phyloP scores from a whole-genome alignment of 2,888 invertebrate genomes.

The Diogma glabrata region DNA sequence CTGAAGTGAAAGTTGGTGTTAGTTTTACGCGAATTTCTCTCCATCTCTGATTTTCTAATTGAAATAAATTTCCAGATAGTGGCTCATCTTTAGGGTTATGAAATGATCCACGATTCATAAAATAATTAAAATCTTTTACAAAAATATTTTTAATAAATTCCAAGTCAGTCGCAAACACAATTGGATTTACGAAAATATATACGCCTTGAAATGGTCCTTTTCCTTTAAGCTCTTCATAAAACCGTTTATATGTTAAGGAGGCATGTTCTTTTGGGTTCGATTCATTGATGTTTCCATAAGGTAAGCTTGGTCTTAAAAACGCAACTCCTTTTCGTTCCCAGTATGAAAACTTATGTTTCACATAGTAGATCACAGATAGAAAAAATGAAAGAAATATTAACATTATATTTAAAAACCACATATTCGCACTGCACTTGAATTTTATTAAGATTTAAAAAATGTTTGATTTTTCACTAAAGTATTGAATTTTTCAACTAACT shows the following conservation, averaged over 20 bases:
- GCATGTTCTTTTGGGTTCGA: constrained; percentile 40
- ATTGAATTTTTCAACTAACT: no score
- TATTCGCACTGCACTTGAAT: no score
- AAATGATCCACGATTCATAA: constrained; percentile 50
- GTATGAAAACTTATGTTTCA: constrained; percentile 26
- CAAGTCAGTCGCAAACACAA: constrained; percentile 48
- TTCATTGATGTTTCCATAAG: constrained; percentile 48
- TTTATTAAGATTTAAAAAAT: no score
- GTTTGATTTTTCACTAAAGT: no score
- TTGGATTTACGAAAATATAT: constrained; percentile 49
- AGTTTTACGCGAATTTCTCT: constrained; percentile 48
- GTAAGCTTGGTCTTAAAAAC: constrained; percentile 44
- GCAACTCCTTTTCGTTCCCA: constrained; percentile 48
- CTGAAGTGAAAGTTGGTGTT: constrained; percentile 54
- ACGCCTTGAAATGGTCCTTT: constrained; percentile 40
- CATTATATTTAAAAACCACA: no score
- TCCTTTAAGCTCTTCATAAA: constrained; percentile 41
- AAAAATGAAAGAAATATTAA: no score
- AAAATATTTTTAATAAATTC: constrained; percentile 48
- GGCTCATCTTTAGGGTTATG: constrained; percentile 53
- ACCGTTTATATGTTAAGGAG: constrained; percentile 47
- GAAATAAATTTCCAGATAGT: constrained; percentile 47
- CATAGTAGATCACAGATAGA: no score
- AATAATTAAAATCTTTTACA: constrained; percentile 49
- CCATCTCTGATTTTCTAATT: constrained; percentile 47